Conservation (phyloP, 2,797 vertebrate species). For the Kryptolebias ocellatus region DNA sequence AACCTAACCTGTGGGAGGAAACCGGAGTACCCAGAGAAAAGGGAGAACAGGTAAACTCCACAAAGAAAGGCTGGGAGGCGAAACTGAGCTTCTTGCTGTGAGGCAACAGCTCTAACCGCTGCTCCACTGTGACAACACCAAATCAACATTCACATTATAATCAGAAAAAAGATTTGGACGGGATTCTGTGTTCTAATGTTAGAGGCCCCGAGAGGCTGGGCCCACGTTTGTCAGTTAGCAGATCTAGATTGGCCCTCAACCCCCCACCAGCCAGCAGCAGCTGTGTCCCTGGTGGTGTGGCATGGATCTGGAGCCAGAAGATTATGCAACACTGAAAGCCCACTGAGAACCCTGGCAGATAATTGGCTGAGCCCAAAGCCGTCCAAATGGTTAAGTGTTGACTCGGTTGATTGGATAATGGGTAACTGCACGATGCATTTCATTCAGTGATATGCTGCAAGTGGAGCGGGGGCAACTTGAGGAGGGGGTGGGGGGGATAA, state of each 20-base stretch:
- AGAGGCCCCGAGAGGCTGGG: no score
- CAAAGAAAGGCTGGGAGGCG: no score
- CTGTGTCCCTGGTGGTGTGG: slow-evolving; percentile 38
- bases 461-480: slow-evolving; percentile 43
- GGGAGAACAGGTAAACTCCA: no score
- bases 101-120: no score
- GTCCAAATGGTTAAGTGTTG: slow-evolving; percentile 71
- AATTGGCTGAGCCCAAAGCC: slow-evolving; percentile 67
- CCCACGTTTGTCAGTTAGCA: slow-evolving; percentile 52
- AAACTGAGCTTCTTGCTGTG: no score
- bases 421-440: slow-evolving; percentile 70
- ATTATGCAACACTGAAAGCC: slow-evolving; percentile 61
- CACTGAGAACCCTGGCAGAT: slow-evolving; percentile 60
- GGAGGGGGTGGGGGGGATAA: slow-evolving; percentile 36
- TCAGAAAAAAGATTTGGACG: no score
- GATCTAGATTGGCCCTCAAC: slow-evolving; percentile 38
- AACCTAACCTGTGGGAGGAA: no score
- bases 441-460: slow-evolving; percentile 60
- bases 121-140: no score
- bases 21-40: no score
- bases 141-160: no score
- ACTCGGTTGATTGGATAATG: slow-evolving; percentile 75
- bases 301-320: slow-evolving; percentile 37
- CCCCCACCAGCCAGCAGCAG: slow-evolving; percentile 45
- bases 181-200: no score